Evolutionary conservation across 1,140 invertebrate species (phyloP).

Genomic region (Theocolax elegans): DNA sequence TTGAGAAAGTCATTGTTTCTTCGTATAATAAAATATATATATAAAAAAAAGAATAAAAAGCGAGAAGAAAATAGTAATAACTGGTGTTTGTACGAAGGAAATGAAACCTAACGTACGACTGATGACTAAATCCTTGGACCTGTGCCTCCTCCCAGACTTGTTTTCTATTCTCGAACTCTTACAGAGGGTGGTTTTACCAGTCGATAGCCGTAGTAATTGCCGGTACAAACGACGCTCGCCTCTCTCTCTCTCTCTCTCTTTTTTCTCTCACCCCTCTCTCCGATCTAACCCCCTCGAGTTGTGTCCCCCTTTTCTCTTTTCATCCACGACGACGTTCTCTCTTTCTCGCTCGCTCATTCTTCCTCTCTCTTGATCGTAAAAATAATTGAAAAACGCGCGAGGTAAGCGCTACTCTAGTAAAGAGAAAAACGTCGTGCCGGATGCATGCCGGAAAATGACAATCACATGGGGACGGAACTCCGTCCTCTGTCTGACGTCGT

Average conservation of each 20-base stretch:
- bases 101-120: too few relatives aligned
- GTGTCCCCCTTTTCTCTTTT: background rate
- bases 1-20: too few relatives aligned
- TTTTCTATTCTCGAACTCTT: too few relatives aligned
- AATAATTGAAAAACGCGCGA: conserved; percentile 34
- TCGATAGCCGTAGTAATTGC: conserved; percentile 47
- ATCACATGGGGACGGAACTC: conserved; percentile 33
- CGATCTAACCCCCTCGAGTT: too few relatives aligned
- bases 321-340: background rate
- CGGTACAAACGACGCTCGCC: conserved; percentile 38
- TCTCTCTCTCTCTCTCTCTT: background rate
- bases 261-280: conserved; percentile 24
- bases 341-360: too few relatives aligned
- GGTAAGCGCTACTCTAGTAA: background rate
- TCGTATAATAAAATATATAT: too few relatives aligned
- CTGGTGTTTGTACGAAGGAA: too few relatives aligned
- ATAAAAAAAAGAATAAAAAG: too few relatives aligned
- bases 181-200: too few relatives aligned
- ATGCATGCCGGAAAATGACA: conserved; percentile 39
- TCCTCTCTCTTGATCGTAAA: conserved; percentile 10
- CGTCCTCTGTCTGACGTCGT: conserved; percentile 28
- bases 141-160: too few relatives aligned
- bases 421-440: conserved; percentile 28
- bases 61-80: too few relatives aligned
- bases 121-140: too few relatives aligned